A percentile compares a stretch with the other conserved stretches of the same genome.
Evolutionary conservation across 1,140 invertebrate species (phyloP).

Genomic region (Heterodera carotae): DNA sequence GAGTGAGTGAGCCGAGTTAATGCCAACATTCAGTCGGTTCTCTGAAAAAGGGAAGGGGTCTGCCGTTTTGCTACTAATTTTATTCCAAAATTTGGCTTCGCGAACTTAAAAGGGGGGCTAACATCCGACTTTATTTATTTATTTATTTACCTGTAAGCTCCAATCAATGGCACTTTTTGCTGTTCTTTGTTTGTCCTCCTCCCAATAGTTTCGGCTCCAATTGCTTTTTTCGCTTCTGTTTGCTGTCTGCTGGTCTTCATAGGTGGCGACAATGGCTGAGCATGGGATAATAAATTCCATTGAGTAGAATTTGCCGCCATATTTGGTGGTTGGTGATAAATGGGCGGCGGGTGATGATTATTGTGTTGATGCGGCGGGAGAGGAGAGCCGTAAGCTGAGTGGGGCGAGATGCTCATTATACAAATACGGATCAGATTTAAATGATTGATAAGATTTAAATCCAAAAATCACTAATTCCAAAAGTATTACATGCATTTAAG

Average conservation of each 20-base stretch:
- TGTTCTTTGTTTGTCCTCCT: constrained; percentile 16
- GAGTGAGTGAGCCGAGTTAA: not conserved
- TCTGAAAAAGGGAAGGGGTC: not conserved
- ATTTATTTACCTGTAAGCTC: constrained; percentile 6
- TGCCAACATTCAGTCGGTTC: not conserved
- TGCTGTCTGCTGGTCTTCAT: not conserved
- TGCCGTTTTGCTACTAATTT: not conserved
- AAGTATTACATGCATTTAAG: not conserved
- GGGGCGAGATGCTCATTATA: not conserved
- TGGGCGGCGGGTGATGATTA: constrained; percentile 1
- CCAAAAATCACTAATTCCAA: not conserved
- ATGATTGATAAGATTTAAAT: no score
- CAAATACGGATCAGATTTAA: not conserved
- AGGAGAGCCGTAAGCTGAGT: constrained; percentile 34
- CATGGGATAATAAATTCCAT: not conserved
- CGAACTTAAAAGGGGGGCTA: not conserved
- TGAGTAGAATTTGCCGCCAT: not conserved
- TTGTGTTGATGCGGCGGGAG: constrained; percentile 8
- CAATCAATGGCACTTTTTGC: constrained; percentile 27
- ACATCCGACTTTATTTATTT: no score
- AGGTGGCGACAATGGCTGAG: not conserved
- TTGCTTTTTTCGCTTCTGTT: constrained; percentile 3
- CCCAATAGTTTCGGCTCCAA: not conserved
- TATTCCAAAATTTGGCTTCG: no score
- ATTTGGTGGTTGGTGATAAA: constrained; percentile 10